A percentile compares a stretch with the other conserved stretches of the same genome.
Evolutionary conservation across 2,888 invertebrate genomes (phyloP).

Genomic region (Meganola albula): DNA sequence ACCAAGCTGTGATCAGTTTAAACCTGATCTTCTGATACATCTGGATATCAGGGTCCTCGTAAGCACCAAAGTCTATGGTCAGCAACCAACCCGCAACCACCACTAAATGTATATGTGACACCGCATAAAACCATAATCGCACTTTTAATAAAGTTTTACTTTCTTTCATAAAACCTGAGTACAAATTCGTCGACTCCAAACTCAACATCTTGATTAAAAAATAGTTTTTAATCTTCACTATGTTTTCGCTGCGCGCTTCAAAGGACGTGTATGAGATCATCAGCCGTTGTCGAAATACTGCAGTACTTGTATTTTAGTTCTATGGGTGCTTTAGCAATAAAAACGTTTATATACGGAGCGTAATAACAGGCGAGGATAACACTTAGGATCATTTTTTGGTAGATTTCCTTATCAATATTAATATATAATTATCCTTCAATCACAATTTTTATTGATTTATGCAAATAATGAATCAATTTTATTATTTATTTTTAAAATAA

Average conservation of each 20-base stretch:
- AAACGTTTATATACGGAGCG: slow-evolving; percentile 22
- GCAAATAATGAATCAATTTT: too few species aligned
- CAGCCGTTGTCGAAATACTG: slow-evolving; percentile 23
- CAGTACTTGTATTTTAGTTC: slow-evolving; percentile 21
- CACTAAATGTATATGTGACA: slow-evolving; percentile 38
- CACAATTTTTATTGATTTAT: too few species aligned
- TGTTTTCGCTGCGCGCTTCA: slow-evolving; percentile 7
- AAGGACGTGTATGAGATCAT: slow-evolving; percentile 20
- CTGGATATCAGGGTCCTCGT: slow-evolving; percentile 43
- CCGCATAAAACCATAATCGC: slow-evolving; percentile 43
- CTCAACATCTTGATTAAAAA: slow-evolving; percentile 27
- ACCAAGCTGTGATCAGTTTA: slow-evolving; percentile 63
- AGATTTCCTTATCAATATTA: too few species aligned
- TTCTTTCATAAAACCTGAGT: slow-evolving; percentile 31
- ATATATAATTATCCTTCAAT: too few species aligned
- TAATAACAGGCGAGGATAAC: slow-evolving; percentile 1
- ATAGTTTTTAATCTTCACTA: too few species aligned
- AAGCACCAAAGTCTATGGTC: slow-evolving; percentile 46
- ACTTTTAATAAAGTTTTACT: slow-evolving; percentile 42
- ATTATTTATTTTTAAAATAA: too few species aligned
- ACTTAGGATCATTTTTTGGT: too few species aligned
- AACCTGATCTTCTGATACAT: slow-evolving; percentile 47
- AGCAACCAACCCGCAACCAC: slow-evolving; percentile 38
- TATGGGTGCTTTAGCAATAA: slow-evolving; percentile 23
- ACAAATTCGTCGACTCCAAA: slow-evolving; percentile 24